These are phyloP conservation scores for Phylloscopus whistleri DNA, from an alignment of 2,113 vertebrate genomes.

Conservation along the genomic window DNA sequence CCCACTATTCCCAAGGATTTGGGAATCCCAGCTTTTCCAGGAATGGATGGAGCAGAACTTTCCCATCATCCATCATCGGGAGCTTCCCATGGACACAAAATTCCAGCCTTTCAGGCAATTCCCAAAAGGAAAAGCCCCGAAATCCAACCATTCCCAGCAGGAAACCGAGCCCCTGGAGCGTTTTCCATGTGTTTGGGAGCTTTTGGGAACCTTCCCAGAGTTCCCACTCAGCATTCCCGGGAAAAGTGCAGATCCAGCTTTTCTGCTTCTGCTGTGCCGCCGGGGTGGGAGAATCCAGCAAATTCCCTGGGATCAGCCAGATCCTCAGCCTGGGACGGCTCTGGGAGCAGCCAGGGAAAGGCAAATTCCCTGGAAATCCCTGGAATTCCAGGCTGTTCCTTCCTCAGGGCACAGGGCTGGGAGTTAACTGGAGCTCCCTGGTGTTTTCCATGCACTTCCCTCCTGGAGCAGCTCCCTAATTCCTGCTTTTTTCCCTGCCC, in stretches of 20 bases:
- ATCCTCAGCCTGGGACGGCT: not conserved
- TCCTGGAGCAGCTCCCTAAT: not conserved
- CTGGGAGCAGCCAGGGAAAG: not conserved
- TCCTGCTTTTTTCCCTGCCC: not conserved
- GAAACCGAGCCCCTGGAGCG: accelerated
- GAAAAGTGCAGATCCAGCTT: constrained; percentile 51
- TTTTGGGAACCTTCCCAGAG: not conserved
- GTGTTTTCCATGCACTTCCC: not conserved
- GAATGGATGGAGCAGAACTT: not conserved
- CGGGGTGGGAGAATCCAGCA: constrained; percentile 38
- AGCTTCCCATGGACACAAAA: not conserved
- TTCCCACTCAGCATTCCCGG: not conserved
- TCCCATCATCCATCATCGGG: no score
- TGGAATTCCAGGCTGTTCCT: not conserved
- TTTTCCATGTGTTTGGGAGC: not conserved
- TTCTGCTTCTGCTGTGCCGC: constrained; percentile 15
- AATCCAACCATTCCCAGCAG: not conserved
- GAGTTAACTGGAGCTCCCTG: not conserved
- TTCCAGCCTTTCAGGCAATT: accelerated
- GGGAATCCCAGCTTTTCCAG: not conserved
- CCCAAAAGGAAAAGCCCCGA: not conserved
- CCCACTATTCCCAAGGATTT: not conserved
- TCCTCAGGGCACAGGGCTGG: not conserved
- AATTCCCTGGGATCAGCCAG: not conserved
- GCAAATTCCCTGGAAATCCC: not conserved